Base-by-base conservation (phyloP, 2,113 vertebrate genomes). In the Paracyprichromis sp. region DNA sequence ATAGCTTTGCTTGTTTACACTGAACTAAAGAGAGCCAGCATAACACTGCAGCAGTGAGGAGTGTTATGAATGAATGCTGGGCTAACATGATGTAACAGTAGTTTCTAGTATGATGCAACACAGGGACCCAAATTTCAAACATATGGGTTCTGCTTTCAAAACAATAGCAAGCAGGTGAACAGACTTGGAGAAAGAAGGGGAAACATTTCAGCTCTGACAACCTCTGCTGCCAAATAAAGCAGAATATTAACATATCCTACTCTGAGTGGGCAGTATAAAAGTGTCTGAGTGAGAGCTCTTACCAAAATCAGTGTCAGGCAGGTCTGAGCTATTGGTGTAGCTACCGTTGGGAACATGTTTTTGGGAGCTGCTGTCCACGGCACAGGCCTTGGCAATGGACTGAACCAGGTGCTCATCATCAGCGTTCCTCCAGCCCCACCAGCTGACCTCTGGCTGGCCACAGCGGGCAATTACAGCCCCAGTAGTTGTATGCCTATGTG, bases 341-440 rank as follows among this genome's bases (percentile, higher is more conserved):
- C 91, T 96, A 19, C 97, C 97, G 7, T 98, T 97, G 78, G 96
- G 83, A 10, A 97, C 84, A 84, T 95, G 96, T 69, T 96, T 97
- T 31, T 76, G 89, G 26, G 96, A 96, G 87, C 93, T 97, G 3
- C 96, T 93, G 89, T 98, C 98, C 7, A 97, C 97, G 9, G 97
- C 97, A 31, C 98, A 99, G 50, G 99, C 98, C 95, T 97, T 99
- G 94, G 98, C 98, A 19, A 99, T 97, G 8, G 98, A 98, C 92
- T 99, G 98, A 11, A 99, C 97, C 76, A 99, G 96, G 92, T 98
- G 98, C 86, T 99, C 99, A 0, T 99, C 99, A 2, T 99, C 98
- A 0, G 98, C 97, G 3, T 98, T 99, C 78, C 99, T 96, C 98
- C 98, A 99, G 87, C 99, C 99, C 99, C 99, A 99, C 99, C 99